Conservation (phyloP, 2,888 invertebrate species). For the Napeogenes inachia region DNA sequence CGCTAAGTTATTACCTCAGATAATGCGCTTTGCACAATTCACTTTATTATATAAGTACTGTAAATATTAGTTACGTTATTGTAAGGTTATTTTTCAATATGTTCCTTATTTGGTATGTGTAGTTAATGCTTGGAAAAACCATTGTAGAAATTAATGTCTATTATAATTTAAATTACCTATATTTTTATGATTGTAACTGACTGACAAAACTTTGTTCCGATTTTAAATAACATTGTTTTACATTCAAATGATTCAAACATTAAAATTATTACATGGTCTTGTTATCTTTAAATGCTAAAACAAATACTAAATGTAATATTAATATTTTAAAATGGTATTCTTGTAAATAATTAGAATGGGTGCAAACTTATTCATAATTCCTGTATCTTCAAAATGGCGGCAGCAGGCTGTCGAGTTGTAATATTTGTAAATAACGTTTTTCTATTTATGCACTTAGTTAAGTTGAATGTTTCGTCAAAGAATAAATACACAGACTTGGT, state of each 20-base stretch:
- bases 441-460: slow-evolving; percentile 72
- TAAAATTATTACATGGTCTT: too few relatives aligned
- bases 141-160: too few relatives aligned
- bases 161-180: too few relatives aligned
- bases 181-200: too few relatives aligned
- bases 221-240: too few relatives aligned
- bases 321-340: slow-evolving; percentile 15
- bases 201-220: too few relatives aligned
- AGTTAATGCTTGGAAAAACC: too few relatives aligned
- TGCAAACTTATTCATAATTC: slow-evolving; percentile 14
- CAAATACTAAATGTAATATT: not conserved
- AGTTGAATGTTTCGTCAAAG: slow-evolving; percentile 50
- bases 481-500: slow-evolving; percentile 55
- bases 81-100: not conserved
- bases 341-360: slow-evolving; percentile 14
- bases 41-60: slow-evolving; percentile 41
- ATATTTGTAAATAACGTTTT: slow-evolving; percentile 64
- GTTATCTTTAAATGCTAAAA: too few relatives aligned
- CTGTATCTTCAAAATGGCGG: slow-evolving; percentile 11
- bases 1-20: slow-evolving; percentile 74
- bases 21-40: slow-evolving; percentile 75
- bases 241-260: too few relatives aligned
- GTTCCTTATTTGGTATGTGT: not conserved
- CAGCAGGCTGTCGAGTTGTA: slow-evolving; percentile 26
- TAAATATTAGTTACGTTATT: slow-evolving; percentile 19